Evolutionary conservation across 2,113 vertebrate species (phyloP).

Genomic region (Antigone vipio): DNA sequence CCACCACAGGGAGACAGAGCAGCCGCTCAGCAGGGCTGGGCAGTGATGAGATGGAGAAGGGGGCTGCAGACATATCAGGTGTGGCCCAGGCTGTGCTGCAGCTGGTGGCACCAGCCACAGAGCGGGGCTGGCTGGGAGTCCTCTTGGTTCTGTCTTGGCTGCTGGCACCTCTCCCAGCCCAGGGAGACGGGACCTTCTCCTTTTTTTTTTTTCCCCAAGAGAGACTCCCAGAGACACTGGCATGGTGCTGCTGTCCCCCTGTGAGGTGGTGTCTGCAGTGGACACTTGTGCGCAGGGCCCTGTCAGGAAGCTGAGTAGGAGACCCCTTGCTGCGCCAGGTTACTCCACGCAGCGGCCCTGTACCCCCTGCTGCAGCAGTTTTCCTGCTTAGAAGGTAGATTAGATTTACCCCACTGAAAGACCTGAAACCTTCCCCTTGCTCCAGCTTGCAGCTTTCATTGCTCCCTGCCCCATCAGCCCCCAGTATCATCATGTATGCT

Average conservation of each 20-base stretch:
- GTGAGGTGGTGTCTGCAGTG: neutral
- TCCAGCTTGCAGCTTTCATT: neutral
- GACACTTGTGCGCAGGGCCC: fast-evolving
- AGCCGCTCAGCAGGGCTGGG: neutral
- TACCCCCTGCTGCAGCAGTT: neutral
- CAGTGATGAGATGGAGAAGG: neutral
- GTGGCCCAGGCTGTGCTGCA: neutral
- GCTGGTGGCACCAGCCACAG: neutral
- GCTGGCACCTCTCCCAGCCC: neutral
- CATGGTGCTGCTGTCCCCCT: neutral
- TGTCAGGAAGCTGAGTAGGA: neutral
- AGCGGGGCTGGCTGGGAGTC: neutral
- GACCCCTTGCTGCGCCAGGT: neutral
- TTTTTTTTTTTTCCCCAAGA: neutral
- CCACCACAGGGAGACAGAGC: fast-evolving
- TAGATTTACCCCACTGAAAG: neutral
- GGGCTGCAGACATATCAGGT: neutral
- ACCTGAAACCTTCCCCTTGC: neutral
- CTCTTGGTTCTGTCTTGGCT: neutral
- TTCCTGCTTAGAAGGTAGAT: neutral
- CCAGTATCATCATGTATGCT: neutral
- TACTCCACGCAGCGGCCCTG: neutral
- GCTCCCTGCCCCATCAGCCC: neutral
- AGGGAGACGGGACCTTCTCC: neutral
- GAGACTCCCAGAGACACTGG: neutral